Evolutionary conservation across 2,797 vertebrate genomes (phyloP).

Genomic region (Pygocentrus nattereri): DNA sequence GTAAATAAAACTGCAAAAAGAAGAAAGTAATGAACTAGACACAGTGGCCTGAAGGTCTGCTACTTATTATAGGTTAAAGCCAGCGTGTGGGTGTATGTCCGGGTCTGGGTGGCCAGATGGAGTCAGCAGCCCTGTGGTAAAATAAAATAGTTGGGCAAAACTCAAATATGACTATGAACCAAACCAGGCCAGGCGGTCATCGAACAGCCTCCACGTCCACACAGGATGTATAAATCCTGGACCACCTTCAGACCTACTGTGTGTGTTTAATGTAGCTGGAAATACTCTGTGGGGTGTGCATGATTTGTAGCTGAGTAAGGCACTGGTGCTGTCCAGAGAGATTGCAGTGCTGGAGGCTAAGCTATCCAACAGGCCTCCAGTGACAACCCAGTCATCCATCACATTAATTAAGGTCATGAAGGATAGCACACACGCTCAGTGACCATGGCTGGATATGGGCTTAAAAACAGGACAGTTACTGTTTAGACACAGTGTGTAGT

Average conservation of each 20-base stretch:
- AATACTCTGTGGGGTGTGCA: constrained; percentile 23
- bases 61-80: not conserved
- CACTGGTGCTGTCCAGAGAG: constrained; percentile 14
- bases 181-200: constrained; percentile 21
- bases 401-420: constrained; percentile 35
- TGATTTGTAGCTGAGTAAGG: constrained; percentile 40
- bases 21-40: not conserved
- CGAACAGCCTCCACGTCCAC: constrained; percentile 8
- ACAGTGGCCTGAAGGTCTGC: not conserved
- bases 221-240: constrained; percentile 10
- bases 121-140: constrained; percentile 14
- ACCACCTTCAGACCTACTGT: constrained; percentile 2
- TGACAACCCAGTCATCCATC: constrained; percentile 36
- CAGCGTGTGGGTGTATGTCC: not conserved
- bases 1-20: not conserved
- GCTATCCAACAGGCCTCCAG: constrained; percentile 25
- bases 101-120: not conserved
- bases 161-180: not conserved
- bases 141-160: constrained; percentile 15
- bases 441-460: not conserved
- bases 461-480: not conserved
- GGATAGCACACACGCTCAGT: not conserved
- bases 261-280: constrained; percentile 17
- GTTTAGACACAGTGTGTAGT: not conserved
- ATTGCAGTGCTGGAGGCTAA: constrained; percentile 4